Evolutionary conservation across 1,140 invertebrate genomes (phyloP), one percentile per base, ranked within the genome.

Genomic region (Diprion similis): DNA sequence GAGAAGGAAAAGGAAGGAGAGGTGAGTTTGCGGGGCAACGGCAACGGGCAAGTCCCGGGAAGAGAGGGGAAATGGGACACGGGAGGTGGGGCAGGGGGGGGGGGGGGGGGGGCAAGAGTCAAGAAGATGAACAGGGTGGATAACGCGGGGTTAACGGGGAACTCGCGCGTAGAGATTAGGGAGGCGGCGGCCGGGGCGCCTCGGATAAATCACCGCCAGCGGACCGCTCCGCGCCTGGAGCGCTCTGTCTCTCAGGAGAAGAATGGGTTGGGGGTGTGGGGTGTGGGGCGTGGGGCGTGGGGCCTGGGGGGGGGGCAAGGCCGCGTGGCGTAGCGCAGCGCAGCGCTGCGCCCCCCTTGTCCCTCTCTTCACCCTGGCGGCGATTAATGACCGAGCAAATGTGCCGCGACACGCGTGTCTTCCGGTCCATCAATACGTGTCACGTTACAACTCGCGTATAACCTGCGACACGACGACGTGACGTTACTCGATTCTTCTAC

Each of bases 81-180:
- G 8, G 59, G 17, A 17, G 1, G 59, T 1, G 13, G 17, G 6
- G 59, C 1, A 17, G 59, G 13, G 59, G 13, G 1, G 17, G 59
- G 4, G 59, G 59, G 1, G 1, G 59, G 48, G 73, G 76, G 75
- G 70, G 68, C 78, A 79, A 71, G 76, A 78, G 79, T 79, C 79
- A 75, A 75, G 76, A 82, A 78, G 75, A 78, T 77, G 78, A 82
- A 79, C 73, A 78, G 75, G 76, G 77, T 76, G 75, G 77, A 78
- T 78, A 80, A 74, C 76, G 68, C 76, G 72, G 71, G 76, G 76
- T 78, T 75, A 78, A 75, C 73, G 77, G 71, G 19, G 72, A 74
- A 75, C 72, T 74, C 66, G 74, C 77, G 65, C 64, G 59, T 73
- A 78, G 78, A 78, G 78, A 78, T 78, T 78, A 78, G 75, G 73